A percentile compares a stretch with the other conserved stretches of the same genome.
Evolutionary conservation across 2,797 vertebrate species (phyloP).

Genomic region (Dromococcyx pavoninus): DNA sequence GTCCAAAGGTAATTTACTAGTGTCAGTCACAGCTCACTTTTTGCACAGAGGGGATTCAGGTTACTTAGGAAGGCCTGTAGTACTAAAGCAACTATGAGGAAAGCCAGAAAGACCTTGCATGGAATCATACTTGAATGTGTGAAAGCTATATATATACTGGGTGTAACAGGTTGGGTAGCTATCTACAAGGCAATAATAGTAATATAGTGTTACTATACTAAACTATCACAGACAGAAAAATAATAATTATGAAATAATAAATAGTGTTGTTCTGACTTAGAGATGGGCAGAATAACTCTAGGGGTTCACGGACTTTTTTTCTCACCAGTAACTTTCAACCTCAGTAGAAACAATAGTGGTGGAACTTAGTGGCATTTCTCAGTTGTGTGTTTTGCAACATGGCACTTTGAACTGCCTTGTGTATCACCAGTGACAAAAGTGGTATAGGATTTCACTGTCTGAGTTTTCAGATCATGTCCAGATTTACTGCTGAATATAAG

Average conservation of each 20-base stretch:
- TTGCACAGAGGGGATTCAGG: background rate
- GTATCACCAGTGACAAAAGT: background rate
- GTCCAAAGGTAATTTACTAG: background rate
- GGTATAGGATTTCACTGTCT: background rate
- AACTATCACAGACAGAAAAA: background rate
- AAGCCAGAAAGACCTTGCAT: background rate
- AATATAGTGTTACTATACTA: background rate
- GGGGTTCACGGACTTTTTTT: background rate
- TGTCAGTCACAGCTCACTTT: background rate
- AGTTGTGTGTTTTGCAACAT: background rate
- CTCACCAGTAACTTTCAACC: background rate
- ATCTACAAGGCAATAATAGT: background rate
- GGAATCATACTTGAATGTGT: background rate
- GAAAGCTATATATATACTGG: background rate
- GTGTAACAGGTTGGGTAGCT: background rate
- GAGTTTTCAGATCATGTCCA: background rate
- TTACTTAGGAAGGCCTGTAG: background rate
- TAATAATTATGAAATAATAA: slow-evolving; percentile 1
- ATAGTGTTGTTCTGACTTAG: background rate
- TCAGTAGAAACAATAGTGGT: background rate
- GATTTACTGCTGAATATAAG: background rate
- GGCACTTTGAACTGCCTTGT: background rate
- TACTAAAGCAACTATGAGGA: background rate
- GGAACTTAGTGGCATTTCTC: background rate
- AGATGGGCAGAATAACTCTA: background rate